A percentile compares a stretch with the other conserved stretches of the same genome.
Conservation (phyloP, 1,140 invertebrate genomes). For the Pogonomyrmex californicus region DNA sequence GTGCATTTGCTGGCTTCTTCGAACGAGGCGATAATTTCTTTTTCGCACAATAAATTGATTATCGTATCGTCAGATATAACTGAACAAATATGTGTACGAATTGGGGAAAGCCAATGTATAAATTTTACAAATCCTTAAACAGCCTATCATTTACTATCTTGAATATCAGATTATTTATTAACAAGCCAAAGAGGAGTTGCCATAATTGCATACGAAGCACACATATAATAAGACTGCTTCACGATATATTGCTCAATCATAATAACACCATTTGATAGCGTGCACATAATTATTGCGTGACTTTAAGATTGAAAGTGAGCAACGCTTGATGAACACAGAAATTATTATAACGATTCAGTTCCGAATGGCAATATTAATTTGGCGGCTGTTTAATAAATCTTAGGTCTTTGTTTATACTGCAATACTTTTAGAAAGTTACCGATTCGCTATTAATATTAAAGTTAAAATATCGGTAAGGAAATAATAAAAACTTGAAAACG, state of each 20-base stretch:
- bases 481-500: not conserved
- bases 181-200: not conserved
- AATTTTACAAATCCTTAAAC: not conserved
- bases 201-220: not conserved
- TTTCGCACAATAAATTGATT: slow-evolving; percentile 12
- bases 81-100: not conserved
- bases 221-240: not conserved
- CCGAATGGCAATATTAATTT: not conserved
- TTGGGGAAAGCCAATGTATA: not conserved
- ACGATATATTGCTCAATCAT: not conserved
- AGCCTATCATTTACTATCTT: not conserved
- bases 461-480: not conserved
- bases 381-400: not conserved
- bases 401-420: not conserved
- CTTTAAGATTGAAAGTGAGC: not conserved
- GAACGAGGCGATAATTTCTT: slow-evolving; percentile 17
- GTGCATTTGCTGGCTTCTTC: slow-evolving; percentile 67
- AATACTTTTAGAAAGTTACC: not conserved
- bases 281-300: not conserved
- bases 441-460: not conserved
- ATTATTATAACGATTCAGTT: not conserved
- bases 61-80: slow-evolving; percentile 3
- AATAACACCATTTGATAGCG: not conserved
- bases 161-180: not conserved
- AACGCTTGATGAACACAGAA: not conserved